Conservation (phyloP, 2,888 invertebrate genomes). For the Acheta domesticus region DNA sequence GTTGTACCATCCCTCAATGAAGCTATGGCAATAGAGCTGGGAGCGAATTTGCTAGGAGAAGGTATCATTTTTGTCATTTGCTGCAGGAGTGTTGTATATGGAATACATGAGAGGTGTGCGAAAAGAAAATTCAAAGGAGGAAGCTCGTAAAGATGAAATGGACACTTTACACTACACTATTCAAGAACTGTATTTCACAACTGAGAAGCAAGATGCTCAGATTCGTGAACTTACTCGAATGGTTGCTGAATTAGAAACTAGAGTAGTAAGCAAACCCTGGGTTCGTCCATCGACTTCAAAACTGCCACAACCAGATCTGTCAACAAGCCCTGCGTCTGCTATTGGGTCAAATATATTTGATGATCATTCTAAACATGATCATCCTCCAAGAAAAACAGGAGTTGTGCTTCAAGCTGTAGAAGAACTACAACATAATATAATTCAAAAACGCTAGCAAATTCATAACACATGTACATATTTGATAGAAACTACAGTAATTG, state of each 20-base stretch:
- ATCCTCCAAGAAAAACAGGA: slow-evolving; percentile 21
- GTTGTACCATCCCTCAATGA: slow-evolving; percentile 82
- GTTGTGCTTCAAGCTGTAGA: slow-evolving; percentile 30
- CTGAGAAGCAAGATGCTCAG: slow-evolving; percentile 74
- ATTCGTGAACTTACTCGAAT: slow-evolving; percentile 69
- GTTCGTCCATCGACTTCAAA: slow-evolving; percentile 38
- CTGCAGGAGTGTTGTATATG: slow-evolving; percentile 69
- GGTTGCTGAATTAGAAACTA: slow-evolving; percentile 38
- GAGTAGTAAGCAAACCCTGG: slow-evolving; percentile 43
- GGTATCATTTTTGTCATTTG: slow-evolving; percentile 81
- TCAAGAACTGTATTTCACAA: slow-evolving; percentile 66
- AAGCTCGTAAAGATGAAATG: slow-evolving; percentile 61
- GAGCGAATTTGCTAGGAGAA: slow-evolving; percentile 90
- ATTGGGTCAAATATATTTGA: slow-evolving; percentile 27
- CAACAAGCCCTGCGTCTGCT: slow-evolving; percentile 34
- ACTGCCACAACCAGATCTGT: no score
- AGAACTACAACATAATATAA: slow-evolving; percentile 33
- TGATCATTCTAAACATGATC: background rate
- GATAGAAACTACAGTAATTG: background rate
- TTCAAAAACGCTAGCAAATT: slow-evolving; percentile 25
- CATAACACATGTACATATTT: background rate
- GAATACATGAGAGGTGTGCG: slow-evolving; percentile 74
- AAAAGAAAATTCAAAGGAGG: slow-evolving; percentile 81
- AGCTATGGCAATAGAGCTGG: slow-evolving; percentile 90
- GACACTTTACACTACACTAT: slow-evolving; percentile 62